Evolutionary conservation across 2,888 invertebrate species (phyloP).

Genomic region (Pycnomerus fuliginosus): DNA sequence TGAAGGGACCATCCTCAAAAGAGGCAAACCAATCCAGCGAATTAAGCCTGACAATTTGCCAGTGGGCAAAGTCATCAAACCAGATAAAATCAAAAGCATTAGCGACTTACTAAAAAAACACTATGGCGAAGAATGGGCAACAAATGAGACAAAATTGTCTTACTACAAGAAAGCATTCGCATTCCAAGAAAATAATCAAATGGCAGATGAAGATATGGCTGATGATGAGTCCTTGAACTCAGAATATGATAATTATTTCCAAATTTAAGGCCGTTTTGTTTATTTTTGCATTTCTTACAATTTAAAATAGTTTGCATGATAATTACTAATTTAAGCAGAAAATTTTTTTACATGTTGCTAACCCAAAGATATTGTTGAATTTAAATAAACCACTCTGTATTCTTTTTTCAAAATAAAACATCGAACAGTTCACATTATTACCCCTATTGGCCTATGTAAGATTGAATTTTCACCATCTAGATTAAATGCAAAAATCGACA

Average conservation of each 20-base stretch:
- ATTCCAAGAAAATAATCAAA: background rate
- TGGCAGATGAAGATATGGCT: background rate
- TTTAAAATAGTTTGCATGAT: no score
- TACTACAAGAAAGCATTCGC: background rate
- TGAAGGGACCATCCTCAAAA: background rate
- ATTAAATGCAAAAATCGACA: background rate
- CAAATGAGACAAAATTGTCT: background rate
- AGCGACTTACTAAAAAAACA: background rate
- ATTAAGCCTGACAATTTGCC: background rate
- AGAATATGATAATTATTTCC: background rate
- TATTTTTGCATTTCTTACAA: no score
- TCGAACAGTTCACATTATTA: no score
- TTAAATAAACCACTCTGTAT: background rate
- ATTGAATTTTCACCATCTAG: background rate
- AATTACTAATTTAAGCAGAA: background rate
- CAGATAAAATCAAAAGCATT: background rate
- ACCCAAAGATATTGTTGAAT: background rate
- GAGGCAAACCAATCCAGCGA: background rate
- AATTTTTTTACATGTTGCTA: background rate
- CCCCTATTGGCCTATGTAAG: no score
- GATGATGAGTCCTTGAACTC: background rate
- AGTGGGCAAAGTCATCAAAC: background rate
- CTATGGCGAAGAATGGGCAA: background rate
- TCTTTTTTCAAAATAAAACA: no score
- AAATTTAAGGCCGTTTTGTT: background rate